Base-by-base conservation (phyloP, 2,888 invertebrate species). In the Cephus pygmeus region DNA sequence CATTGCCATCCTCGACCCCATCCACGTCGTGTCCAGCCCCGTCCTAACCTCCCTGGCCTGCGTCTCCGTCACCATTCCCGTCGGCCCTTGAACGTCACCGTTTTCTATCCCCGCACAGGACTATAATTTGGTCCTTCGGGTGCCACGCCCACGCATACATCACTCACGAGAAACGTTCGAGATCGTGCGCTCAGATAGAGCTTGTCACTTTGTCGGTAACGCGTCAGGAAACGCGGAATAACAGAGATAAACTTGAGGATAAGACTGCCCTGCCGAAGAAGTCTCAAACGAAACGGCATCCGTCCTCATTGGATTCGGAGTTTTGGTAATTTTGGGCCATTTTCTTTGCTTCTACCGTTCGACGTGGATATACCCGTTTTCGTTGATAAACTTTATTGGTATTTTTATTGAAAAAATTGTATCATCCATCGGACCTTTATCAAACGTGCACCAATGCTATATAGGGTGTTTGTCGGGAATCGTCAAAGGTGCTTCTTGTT, bases 81-180 rank as follows among this genome's bases (percentile, higher is more conserved):
- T 56, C 56, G 23, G 9, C 56, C 23, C 23, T 15, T 23, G 56
- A 23, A 23, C 56, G 56, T 56, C 56, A 56, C 23, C 23, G 56
- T 56, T 71, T 71, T 34, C 71, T 71, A 71, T 71, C 71, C 71
- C 34, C 71, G 31, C 73, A 33, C 35, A 81, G 81, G 82, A 80
- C 85, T 85, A 84, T 87, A 87, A 86, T 86, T 88, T 87, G 84
- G 84, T 85, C 78, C 77, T 80, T 73, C 76, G 71, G 69, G 80
- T 82, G 85, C 87, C 87, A 87, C 87, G 87, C 87, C 87, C 86
- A 85, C 85, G 81, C 83, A 86, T 86, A 85, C 85, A 85, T 87
- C 87, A 87, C 82, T 81, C 75, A 68, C 75, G 75, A 77, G 75
- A 81, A 80, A 79, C 77, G 77, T 76, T 74, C 69, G 75, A 80